Evolutionary conservation across 1,140 invertebrate species (phyloP).

Genomic region (Drosophila carrolli): DNA sequence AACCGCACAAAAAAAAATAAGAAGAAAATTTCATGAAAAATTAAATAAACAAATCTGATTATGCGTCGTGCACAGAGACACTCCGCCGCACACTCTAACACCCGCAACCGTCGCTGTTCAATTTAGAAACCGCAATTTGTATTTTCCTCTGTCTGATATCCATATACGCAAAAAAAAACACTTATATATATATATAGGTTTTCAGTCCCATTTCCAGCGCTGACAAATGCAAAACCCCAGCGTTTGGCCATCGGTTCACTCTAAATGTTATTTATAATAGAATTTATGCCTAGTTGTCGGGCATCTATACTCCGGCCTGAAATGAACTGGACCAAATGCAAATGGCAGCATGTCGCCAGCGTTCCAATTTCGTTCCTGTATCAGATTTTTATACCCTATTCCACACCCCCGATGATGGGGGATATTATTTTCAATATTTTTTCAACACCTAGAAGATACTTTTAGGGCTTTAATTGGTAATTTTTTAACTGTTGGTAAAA

Average conservation of each 20-base stretch:
- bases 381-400: constrained; percentile 38
- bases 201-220: constrained; percentile 74
- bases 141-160: constrained; percentile 42
- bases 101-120: constrained; percentile 45
- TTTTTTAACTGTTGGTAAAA: too few relatives aligned
- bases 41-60: constrained; percentile 77
- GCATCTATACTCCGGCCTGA: constrained; percentile 20
- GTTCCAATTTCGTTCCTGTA: constrained; percentile 62
- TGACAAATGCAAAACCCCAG: constrained; percentile 76
- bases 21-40: constrained; percentile 46
- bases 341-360: constrained; percentile 71
- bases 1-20: constrained; percentile 43
- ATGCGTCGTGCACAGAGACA: constrained; percentile 56
- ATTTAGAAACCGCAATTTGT: constrained; percentile 80
- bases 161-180: constrained; percentile 9
- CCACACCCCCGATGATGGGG: rapidly evolving
- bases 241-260: constrained; percentile 28
- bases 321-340: constrained; percentile 62
- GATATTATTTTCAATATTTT: background rate
- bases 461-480: too few relatives aligned
- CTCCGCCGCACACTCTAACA: constrained; percentile 9
- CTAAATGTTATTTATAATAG: constrained; percentile 82
- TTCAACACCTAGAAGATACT: too few relatives aligned
- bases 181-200: constrained; percentile 15
- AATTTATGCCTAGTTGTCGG: constrained; percentile 72